These are phyloP conservation scores for Eristalinus aeneus DNA, from an alignment of 2,888 invertebrate genomes.

Conservation along the genomic window DNA sequence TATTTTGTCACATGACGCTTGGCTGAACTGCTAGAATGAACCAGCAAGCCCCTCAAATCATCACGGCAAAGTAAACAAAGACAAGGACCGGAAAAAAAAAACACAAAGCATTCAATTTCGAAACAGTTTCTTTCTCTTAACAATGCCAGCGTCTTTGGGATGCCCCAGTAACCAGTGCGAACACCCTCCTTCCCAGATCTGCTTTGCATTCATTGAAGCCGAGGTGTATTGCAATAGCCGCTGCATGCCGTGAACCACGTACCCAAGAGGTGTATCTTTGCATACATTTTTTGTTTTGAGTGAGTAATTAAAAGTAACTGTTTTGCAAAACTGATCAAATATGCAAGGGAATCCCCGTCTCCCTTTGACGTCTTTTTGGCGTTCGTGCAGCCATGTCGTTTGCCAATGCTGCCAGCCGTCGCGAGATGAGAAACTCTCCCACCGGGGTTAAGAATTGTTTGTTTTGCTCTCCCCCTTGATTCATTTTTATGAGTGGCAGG, in stretches of 20 bases:
- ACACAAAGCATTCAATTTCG: slow-evolving; percentile 8
- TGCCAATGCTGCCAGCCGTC: not conserved
- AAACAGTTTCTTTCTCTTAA: slow-evolving; percentile 42
- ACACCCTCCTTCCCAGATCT: slow-evolving; percentile 48
- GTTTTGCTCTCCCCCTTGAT: slow-evolving; percentile 13
- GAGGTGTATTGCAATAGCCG: slow-evolving; percentile 50
- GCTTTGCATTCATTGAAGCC: slow-evolving; percentile 11
- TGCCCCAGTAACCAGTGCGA: slow-evolving; percentile 63
- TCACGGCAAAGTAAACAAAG: slow-evolving; percentile 11
- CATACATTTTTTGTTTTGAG: slow-evolving; percentile 41
- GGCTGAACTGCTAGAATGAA: slow-evolving; percentile 57
- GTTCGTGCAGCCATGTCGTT: slow-evolving; percentile 17
- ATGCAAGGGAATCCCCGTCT: slow-evolving; percentile 67
- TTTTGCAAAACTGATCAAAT: slow-evolving; percentile 70
- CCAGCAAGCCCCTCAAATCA: slow-evolving; percentile 58
- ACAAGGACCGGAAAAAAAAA: not conserved
- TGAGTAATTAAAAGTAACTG: slow-evolving; percentile 63
- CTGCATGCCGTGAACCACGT: slow-evolving; percentile 41
- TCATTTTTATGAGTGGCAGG: slow-evolving; percentile 59
- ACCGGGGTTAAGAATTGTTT: slow-evolving; percentile 44
- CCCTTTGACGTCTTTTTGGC: slow-evolving; percentile 26
- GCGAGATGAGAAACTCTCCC: slow-evolving; percentile 62
- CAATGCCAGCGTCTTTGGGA: not conserved
- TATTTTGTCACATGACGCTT: slow-evolving; percentile 58
- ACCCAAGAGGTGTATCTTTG: slow-evolving; percentile 21